Percentiles rank a stretch among this genome's conserved stretches.
Evolutionary conservation across 2,888 invertebrate species (phyloP).

Genomic region (Hedychridium roseum): DNA sequence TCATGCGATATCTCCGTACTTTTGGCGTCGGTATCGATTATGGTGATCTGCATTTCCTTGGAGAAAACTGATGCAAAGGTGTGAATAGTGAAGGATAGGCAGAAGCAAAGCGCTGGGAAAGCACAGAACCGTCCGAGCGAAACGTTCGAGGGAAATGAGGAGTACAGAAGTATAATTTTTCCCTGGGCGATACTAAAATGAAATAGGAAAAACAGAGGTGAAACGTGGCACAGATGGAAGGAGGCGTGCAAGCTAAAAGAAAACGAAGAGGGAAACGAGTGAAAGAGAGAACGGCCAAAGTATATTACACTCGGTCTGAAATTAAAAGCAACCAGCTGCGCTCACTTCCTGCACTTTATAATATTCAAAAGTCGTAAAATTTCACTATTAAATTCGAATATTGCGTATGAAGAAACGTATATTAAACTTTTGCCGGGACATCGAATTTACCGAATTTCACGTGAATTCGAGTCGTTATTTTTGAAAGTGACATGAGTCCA

Average conservation of each 20-base stretch:
- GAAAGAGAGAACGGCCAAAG: constrained; percentile 3
- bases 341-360: constrained; percentile 19
- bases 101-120: constrained; percentile 2
- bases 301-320: constrained; percentile 30
- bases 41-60: constrained; percentile 16
- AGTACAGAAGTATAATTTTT: constrained; percentile 31
- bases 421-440: constrained; percentile 39
- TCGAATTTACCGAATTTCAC: no score
- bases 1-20: no score
- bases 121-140: constrained; percentile 9
- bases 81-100: constrained; percentile 11
- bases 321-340: constrained; percentile 42
- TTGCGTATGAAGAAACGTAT: constrained; percentile 31
- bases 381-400: constrained; percentile 45
- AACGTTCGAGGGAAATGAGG: constrained; percentile 13
- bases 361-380: constrained; percentile 41
- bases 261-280: constrained; percentile 12
- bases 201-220: constrained; percentile 18
- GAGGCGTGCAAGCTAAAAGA: background rate
- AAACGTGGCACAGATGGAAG: background rate
- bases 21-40: no score
- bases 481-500: no score
- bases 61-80: constrained; percentile 19
- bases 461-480: no score
- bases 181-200: constrained; percentile 29